Evolutionary conservation across 2,888 invertebrate species (phyloP).

Genomic region (Eristalis intricaria): DNA sequence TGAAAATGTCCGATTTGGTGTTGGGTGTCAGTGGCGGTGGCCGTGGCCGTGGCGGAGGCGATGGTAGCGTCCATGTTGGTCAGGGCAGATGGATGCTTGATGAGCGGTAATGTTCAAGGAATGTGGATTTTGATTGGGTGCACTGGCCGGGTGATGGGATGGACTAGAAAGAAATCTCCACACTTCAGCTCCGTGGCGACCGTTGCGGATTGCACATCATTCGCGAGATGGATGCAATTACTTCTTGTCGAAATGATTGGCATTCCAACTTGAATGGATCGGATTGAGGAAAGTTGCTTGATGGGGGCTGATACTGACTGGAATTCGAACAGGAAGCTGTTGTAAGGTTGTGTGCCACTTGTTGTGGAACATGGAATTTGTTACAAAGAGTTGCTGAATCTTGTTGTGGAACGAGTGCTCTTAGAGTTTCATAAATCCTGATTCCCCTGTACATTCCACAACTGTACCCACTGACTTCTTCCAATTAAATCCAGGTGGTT

Average conservation of each 20-base stretch:
- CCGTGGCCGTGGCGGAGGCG: no score
- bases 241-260: constrained; percentile 14
- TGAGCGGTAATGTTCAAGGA: neutral
- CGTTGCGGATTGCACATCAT: constrained; percentile 18
- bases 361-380: no score
- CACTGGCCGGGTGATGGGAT: constrained; percentile 37
- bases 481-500: no score
- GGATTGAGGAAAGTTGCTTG: constrained; percentile 2
- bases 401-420: neutral
- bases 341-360: neutral
- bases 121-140: neutral
- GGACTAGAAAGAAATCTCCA: constrained; percentile 51
- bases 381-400: neutral
- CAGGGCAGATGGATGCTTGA: neutral
- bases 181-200: constrained; percentile 52
- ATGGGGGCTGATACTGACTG: neutral
- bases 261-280: neutral
- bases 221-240: constrained; percentile 17
- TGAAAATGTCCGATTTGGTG: constrained; percentile 51
- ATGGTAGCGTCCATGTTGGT: neutral
- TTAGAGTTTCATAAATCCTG: no score
- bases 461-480: no score
- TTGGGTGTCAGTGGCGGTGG: neutral
- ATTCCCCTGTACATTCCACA: no score
- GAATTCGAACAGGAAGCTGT: neutral